Percentiles rank a stretch among this genome's conserved stretches.
These are phyloP conservation scores for Seriola aureovittata DNA, from an alignment of 2,113 vertebrate species.

Conservation along the genomic window DNA sequence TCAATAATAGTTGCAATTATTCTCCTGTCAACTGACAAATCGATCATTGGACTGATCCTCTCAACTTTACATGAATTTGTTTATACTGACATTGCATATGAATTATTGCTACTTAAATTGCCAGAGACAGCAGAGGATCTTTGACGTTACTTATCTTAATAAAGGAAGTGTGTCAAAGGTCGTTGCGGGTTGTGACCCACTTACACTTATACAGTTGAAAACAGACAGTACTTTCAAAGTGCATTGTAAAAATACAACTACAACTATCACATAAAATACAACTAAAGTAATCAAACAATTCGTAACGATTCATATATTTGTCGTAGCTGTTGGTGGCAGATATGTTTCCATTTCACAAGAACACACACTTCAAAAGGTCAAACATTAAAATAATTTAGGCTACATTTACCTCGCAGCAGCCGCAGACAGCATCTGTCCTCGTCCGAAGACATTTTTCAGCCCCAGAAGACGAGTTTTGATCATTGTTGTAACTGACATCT, in stretches of 20 bases:
- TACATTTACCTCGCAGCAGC: slow-evolving; percentile 42
- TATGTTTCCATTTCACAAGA: neutral
- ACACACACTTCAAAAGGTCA: neutral
- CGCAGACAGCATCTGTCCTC: neutral
- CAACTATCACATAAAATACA: neutral
- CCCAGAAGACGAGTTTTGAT: slow-evolving; percentile 13
- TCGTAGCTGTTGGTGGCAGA: neutral
- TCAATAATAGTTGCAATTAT: too few species aligned
- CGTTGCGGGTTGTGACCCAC: neutral
- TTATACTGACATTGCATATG: too few species aligned
- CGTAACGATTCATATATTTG: neutral
- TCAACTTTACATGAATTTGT: too few species aligned
- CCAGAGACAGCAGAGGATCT: too few species aligned
- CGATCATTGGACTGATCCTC: too few species aligned
- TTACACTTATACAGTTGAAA: neutral
- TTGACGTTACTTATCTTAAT: neutral
- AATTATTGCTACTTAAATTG: too few species aligned
- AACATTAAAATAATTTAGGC: too few species aligned
- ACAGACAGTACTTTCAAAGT: neutral
- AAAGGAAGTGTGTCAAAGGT: slow-evolving; percentile 42
- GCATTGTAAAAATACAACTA: too few species aligned
- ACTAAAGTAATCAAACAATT: neutral
- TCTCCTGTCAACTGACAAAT: too few species aligned
- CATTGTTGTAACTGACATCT: slow-evolving; percentile 71
- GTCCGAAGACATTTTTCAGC: slow-evolving; percentile 34